Conservation (phyloP, 2,113 vertebrate species). For the Erythrocercus mccallii region DNA sequence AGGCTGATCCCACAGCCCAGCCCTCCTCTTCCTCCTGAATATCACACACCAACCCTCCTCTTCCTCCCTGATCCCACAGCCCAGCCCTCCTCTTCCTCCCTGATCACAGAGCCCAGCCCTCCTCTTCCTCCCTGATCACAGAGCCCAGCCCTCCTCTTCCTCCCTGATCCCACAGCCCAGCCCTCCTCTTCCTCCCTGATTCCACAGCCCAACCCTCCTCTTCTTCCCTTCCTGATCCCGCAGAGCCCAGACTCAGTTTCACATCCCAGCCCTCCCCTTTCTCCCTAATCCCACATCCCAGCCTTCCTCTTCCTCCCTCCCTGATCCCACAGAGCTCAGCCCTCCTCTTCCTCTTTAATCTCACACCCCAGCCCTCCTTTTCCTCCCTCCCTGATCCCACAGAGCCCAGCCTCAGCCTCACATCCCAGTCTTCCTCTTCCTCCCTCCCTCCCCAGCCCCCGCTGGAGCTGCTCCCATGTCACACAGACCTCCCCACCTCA, state of each 20-base stretch:
- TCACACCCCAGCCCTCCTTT: not conserved
- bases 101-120: not conserved
- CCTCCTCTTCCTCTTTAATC: not conserved
- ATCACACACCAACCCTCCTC: not conserved
- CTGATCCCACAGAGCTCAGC: not conserved
- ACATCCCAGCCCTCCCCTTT: not conserved
- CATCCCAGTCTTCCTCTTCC: not conserved
- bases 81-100: not conserved
- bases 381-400: not conserved
- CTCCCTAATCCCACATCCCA: not conserved
- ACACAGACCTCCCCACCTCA: not conserved
- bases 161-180: not conserved
- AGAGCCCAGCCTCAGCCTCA: not conserved
- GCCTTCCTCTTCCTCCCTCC: not conserved
- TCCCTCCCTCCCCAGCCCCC: not conserved
- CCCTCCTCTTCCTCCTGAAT: not conserved
- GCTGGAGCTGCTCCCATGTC: not conserved
- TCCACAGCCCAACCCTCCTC: not conserved
- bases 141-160: not conserved
- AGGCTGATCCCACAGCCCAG: too few species aligned
- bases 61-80: not conserved
- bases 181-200: not conserved
- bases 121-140: not conserved
- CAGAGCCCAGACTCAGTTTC: too few species aligned
- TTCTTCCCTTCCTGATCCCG: not conserved